Conservation (phyloP, 2,888 invertebrate genomes). For the Gasteruption jaculator region DNA sequence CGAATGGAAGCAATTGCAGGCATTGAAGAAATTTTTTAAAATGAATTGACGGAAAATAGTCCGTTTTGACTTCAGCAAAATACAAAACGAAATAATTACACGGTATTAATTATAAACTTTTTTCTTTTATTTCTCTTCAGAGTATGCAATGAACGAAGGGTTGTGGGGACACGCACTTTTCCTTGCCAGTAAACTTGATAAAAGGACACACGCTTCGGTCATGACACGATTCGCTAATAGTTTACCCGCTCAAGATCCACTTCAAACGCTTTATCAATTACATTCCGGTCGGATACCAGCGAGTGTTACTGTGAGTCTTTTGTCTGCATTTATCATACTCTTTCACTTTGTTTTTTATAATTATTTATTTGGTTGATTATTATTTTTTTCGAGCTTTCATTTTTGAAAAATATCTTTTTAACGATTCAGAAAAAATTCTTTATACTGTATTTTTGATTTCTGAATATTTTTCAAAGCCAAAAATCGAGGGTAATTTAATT, state of each 20-base stretch:
- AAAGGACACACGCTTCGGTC: slow-evolving; percentile 78
- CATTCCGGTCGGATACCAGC: slow-evolving; percentile 79
- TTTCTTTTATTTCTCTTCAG: slow-evolving; percentile 50
- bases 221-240: slow-evolving; percentile 86
- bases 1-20: too few species aligned
- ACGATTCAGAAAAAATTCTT: not conserved
- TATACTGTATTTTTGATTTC: too few species aligned
- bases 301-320: slow-evolving; percentile 63
- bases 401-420: not conserved
- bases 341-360: not conserved
- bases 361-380: slow-evolving; percentile 27
- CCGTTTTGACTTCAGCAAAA: too few species aligned
- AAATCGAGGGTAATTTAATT: too few species aligned
- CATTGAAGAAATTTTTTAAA: too few species aligned
- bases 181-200: slow-evolving; percentile 81
- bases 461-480: too few species aligned
- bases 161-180: slow-evolving; percentile 95
- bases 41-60: too few species aligned
- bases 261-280: slow-evolving; percentile 91
- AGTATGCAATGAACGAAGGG: slow-evolving; percentile 83
- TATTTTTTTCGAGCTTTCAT: not conserved
- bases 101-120: not conserved
- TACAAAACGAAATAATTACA: too few species aligned
- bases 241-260: slow-evolving; percentile 77
- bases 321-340: slow-evolving; percentile 47